Evolutionary conservation across 2,888 invertebrate species (phyloP).

Genomic region (Yponomeuta cagnagella): DNA sequence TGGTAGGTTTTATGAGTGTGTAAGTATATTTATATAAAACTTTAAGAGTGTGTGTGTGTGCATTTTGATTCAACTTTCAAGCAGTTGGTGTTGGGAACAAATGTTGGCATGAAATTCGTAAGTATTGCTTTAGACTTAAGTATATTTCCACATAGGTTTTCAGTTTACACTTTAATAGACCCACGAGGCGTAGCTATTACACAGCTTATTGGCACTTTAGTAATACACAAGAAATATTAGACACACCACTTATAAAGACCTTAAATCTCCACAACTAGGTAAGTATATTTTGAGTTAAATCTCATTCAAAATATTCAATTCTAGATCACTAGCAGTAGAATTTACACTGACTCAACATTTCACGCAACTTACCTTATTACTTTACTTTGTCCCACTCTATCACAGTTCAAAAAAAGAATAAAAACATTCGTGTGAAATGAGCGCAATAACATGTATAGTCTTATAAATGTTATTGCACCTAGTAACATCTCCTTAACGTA

Average conservation of each 20-base stretch:
- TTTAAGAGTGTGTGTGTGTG: conserved; percentile 47
- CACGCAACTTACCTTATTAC: too few species aligned
- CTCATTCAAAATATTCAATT: too few species aligned
- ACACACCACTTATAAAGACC: not conserved
- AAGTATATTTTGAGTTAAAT: too few species aligned
- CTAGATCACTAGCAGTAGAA: too few species aligned
- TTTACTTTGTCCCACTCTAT: too few species aligned
- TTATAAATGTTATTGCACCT: too few species aligned
- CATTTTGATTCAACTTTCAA: conserved; percentile 36
- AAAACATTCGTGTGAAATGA: too few species aligned
- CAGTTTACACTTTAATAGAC: not conserved
- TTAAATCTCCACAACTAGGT: too few species aligned
- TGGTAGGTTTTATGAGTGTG: conserved; percentile 16
- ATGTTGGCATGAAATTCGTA: conserved; percentile 53
- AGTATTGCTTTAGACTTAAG: conserved; percentile 54
- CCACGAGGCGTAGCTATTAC: not conserved
- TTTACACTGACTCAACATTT: too few species aligned
- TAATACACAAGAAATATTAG: not conserved
- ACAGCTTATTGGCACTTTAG: not conserved
- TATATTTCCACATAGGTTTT: conserved; percentile 18
- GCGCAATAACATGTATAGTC: too few species aligned
- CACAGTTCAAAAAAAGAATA: too few species aligned
- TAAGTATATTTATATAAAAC: conserved; percentile 10
- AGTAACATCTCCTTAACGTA: too few species aligned
- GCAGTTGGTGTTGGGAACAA: conserved; percentile 72